Percentiles rank a stretch among this genome's conserved stretches.
phyloP scores from a whole-genome alignment of 2,113 vertebrate species.

The Todiramphus chloris region DNA sequence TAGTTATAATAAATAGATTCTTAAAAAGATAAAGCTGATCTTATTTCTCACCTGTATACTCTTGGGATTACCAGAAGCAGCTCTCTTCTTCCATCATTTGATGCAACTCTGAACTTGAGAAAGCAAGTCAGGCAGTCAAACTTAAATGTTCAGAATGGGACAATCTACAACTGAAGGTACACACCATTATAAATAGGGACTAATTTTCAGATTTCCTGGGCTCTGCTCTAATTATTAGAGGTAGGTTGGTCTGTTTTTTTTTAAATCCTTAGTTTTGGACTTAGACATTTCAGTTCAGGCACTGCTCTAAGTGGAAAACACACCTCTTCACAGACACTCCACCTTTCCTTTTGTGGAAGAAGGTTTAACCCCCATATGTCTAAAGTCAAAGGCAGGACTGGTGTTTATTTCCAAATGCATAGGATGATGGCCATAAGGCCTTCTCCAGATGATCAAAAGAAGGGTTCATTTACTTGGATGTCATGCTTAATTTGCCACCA shows the following conservation, averaged over 20 bases:
- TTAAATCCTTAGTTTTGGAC: background rate
- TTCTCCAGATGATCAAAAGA: background rate
- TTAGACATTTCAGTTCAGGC: background rate
- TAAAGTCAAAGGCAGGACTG: background rate
- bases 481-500: conserved; percentile 44
- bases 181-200: background rate
- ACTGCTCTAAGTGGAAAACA: background rate
- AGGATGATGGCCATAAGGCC: background rate
- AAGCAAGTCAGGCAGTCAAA: background rate
- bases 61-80: background rate
- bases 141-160: background rate
- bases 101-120: background rate
- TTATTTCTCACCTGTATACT: background rate
- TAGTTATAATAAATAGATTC: background rate
- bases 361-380: background rate
- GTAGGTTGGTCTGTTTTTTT: background rate
- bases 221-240: background rate
- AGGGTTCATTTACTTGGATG: conserved; percentile 20
- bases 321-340: background rate
- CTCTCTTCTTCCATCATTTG: background rate
- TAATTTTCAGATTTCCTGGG: background rate
- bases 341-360: background rate
- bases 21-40: background rate
- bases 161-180: background rate
- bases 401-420: background rate